phyloP scores from a whole-genome alignment of 2,113 vertebrate genomes.

The Sorex fumeus region DNA sequence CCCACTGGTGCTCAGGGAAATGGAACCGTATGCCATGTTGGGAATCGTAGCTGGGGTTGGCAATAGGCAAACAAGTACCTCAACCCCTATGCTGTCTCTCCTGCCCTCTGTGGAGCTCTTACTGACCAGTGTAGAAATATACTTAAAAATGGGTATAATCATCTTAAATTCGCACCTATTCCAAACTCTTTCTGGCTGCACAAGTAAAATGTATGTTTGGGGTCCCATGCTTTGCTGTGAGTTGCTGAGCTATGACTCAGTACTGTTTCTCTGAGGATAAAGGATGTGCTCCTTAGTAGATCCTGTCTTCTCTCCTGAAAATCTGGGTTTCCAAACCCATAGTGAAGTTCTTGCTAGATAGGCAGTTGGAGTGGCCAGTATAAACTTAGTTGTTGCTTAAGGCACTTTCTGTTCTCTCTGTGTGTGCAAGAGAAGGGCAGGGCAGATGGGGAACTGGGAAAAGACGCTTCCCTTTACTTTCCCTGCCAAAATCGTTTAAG shows the following conservation, averaged over 20 bases:
- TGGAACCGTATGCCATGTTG: too few species aligned
- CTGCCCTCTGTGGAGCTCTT: neutral
- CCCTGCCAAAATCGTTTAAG: slow-evolving; percentile 65
- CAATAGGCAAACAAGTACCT: neutral
- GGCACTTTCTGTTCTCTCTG: slow-evolving; percentile 70
- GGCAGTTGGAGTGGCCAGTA: neutral
- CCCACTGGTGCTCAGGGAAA: too few species aligned
- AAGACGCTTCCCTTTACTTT: slow-evolving; percentile 67
- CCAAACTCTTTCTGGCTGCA: neutral
- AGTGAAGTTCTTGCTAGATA: neutral
- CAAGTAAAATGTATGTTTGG: neutral
- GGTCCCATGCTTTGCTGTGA: slow-evolving; percentile 10
- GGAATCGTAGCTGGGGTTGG: too few species aligned
- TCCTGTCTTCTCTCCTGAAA: neutral
- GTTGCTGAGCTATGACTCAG: slow-evolving; percentile 53
- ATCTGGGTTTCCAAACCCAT: slow-evolving; percentile 35
- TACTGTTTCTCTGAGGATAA: slow-evolving; percentile 55
- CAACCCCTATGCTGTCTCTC: neutral
- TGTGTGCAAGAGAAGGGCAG: slow-evolving; percentile 60
- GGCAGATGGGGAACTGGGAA: slow-evolving; percentile 49
- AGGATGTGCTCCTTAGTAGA: neutral
- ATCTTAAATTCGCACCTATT: neutral
- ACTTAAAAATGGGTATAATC: slow-evolving; percentile 22
- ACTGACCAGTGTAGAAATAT: neutral
- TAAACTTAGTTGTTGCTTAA: slow-evolving; percentile 52